These are phyloP conservation scores for Pygoscelis antarcticus DNA, from an alignment of 2,113 vertebrate genomes.

Conservation along the genomic window DNA sequence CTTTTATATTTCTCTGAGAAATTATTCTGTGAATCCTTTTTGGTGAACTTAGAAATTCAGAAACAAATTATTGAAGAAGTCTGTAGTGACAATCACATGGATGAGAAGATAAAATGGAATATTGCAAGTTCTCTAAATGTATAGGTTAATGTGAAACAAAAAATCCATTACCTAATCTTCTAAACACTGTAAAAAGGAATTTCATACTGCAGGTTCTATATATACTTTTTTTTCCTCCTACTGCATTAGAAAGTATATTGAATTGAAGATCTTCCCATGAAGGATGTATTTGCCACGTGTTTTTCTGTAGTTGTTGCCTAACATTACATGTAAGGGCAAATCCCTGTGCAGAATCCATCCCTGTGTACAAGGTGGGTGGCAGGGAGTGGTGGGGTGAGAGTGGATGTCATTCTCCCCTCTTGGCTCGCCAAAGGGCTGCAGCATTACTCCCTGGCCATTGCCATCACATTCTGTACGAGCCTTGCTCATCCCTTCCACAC, in stretches of 20 bases:
- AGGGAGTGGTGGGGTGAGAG: background rate
- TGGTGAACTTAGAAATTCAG: background rate
- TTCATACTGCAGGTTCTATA: background rate
- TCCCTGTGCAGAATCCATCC: background rate
- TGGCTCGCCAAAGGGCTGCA: background rate
- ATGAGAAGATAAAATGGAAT: background rate
- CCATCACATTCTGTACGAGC: background rate
- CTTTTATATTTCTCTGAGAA: background rate
- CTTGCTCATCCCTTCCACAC: background rate
- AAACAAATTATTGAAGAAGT: background rate
- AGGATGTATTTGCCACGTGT: background rate
- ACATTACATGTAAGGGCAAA: background rate
- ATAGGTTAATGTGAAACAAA: background rate
- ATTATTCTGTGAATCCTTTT: background rate
- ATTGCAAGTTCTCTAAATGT: background rate
- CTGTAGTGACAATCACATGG: background rate
- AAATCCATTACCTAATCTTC: background rate
- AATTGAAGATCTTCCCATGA: background rate
- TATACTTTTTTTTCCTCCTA: background rate
- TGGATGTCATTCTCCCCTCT: background rate
- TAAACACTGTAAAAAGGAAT: background rate
- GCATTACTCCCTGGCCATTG: background rate
- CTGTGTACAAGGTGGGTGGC: accelerated
- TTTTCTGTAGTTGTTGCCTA: background rate
- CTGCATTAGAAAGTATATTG: background rate